phyloP scores from a whole-genome alignment of 2,113 vertebrate genomes.

The Perca schrenkii region DNA sequence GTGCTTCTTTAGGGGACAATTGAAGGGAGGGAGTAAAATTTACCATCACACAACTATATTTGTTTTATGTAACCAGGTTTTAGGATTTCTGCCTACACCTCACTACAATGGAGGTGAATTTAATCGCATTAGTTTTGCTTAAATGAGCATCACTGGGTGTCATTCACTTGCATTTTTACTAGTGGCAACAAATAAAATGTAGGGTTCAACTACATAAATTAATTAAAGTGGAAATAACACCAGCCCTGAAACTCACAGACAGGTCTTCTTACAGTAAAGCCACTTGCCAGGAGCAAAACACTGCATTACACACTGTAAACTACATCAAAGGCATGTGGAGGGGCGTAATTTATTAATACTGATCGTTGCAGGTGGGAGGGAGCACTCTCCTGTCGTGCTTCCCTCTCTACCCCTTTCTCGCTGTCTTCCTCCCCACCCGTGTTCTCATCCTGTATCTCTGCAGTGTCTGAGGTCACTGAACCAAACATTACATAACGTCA shows the following conservation, averaged over 20 bases:
- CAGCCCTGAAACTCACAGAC: background rate
- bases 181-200: background rate
- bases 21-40: background rate
- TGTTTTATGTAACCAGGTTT: background rate
- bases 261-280: background rate
- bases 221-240: background rate
- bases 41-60: background rate
- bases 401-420: background rate
- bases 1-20: background rate
- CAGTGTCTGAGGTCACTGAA: constrained; percentile 69
- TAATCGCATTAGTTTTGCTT: constrained; percentile 1
- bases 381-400: constrained; percentile 6
- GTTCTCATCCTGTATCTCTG: constrained; percentile 40
- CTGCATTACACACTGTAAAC: constrained; percentile 17
- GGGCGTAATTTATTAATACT: constrained; percentile 43
- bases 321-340: background rate
- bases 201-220: background rate
- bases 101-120: background rate
- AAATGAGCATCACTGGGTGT: background rate
- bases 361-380: constrained; percentile 30
- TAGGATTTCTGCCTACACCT: background rate
- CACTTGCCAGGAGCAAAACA: constrained; percentile 5
- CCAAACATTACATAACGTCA: constrained; percentile 60
- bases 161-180: background rate
- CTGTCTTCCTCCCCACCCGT: constrained; percentile 2